Percentiles rank a stretch among this genome's conserved stretches.
These are phyloP conservation scores for Mythimna albipuncta DNA, from an alignment of 2,888 invertebrate genomes.

Conservation along the genomic window DNA sequence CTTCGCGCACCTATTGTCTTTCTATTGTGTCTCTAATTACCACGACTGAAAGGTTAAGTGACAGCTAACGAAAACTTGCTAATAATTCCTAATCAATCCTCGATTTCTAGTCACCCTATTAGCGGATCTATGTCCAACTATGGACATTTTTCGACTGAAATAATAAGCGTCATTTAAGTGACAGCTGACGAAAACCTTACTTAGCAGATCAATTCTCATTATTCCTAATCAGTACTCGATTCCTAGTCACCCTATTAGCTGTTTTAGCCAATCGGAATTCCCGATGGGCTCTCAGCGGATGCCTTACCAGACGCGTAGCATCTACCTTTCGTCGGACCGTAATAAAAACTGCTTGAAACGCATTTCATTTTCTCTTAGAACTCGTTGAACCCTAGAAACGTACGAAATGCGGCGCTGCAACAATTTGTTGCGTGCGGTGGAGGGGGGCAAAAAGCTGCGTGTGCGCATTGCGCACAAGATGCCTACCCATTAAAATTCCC, in stretches of 20 bases:
- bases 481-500: slow-evolving; percentile 86
- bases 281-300: slow-evolving; percentile 38
- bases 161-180: too few relatives aligned
- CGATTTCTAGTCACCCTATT: too few relatives aligned
- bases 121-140: too few relatives aligned
- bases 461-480: slow-evolving; percentile 76
- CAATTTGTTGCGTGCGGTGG: slow-evolving; percentile 73
- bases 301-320: slow-evolving; percentile 51
- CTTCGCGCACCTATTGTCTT: too few relatives aligned
- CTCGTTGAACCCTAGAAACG: slow-evolving; percentile 70
- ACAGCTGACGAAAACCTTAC: too few relatives aligned
- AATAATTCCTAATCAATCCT: too few relatives aligned
- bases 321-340: slow-evolving; percentile 44
- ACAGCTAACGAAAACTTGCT: background rate
- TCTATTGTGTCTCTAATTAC: too few relatives aligned
- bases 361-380: slow-evolving; percentile 68
- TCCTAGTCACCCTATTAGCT: slow-evolving; percentile 13
- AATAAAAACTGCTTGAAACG: slow-evolving; percentile 53
- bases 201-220: background rate
- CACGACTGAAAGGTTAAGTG: too few relatives aligned
- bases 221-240: slow-evolving; percentile 15
- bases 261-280: slow-evolving; percentile 56
- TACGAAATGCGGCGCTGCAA: slow-evolving; percentile 73
- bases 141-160: too few relatives aligned
- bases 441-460: slow-evolving; percentile 73